Evolutionary conservation across 2,113 vertebrate species (phyloP), one percentile per base, ranked within the genome.

Genomic region (Origma solitaria): DNA sequence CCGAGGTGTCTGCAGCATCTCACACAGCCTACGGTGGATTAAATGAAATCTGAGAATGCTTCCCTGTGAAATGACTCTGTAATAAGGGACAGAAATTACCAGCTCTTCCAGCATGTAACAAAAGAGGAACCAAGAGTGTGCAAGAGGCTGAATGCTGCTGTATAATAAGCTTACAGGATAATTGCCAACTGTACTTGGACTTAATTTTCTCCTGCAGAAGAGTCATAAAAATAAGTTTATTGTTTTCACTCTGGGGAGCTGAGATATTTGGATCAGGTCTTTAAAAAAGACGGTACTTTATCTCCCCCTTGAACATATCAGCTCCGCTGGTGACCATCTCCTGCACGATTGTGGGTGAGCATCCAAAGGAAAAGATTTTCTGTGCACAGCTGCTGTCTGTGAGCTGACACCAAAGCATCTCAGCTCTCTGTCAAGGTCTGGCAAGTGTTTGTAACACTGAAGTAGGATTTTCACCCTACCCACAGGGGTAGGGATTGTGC

Each of bases 131-230:
- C 13, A 47, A 64, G 40, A 70, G 13, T 35, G 38, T 88, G 77
- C 80, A 90, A 94, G 73, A 54, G 44, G 44, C 53, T 92, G 70
- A 94, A 58, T 72, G 69, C 65, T 66, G 17, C 58, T 66, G 10
- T 47, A 37, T 92, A 73, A 90, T 78, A 86, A 94, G 31, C 72
- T 96, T 95, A 91, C 56, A 78, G 80, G 56, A 76, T 88, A 84
- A 91, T 75, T 95, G 62, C 57, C 31, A 82, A 45, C 83, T 82
- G 70, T 61, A 78, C 62, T 94, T 78, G 69, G 92, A 71, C 65
- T 94, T 86, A 70, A 78, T 91, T 96, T 92, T 89, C 49, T 95
- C 91, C 61, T 65, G 53, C 77, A 64, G 86, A 81, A 88, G 57
- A 76, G 70, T 79, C 12, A 82, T 79, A 92, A 86, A 95, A 93